phyloP scores from a whole-genome alignment of 2,888 invertebrate species.

The Cheilosia impressa region DNA sequence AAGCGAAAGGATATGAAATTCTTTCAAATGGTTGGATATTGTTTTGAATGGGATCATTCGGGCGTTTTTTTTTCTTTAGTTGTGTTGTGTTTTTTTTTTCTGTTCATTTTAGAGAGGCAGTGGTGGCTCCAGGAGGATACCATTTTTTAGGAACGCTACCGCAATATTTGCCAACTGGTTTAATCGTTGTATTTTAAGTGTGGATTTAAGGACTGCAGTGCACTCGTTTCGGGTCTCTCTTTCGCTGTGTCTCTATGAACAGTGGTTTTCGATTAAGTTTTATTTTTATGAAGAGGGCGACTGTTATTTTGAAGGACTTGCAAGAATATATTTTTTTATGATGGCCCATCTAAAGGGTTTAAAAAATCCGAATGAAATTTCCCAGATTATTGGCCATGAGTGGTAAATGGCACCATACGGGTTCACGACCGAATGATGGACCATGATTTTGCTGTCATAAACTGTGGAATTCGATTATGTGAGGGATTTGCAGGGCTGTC shows the following conservation, averaged over 20 bases:
- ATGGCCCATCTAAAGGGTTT: constrained; percentile 8
- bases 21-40: constrained; percentile 74
- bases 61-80: constrained; percentile 25
- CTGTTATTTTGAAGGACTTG: constrained; percentile 1
- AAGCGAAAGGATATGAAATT: constrained; percentile 68
- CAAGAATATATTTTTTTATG: background rate
- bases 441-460: constrained; percentile 27
- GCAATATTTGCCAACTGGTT: constrained; percentile 74
- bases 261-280: constrained; percentile 57
- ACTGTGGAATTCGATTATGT: background rate
- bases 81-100: background rate
- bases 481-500: background rate
- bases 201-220: constrained; percentile 73
- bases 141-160: constrained; percentile 53
- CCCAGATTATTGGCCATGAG: constrained; percentile 18
- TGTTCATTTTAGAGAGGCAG: constrained; percentile 8
- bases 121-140: constrained; percentile 32
- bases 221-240: background rate
- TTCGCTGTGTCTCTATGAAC: background rate
- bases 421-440: background rate
- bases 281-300: constrained; percentile 29
- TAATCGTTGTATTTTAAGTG: constrained; percentile 69
- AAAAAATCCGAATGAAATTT: constrained; percentile 19
- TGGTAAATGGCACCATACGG: background rate
- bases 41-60: constrained; percentile 74